phyloP scores from a whole-genome alignment of 2,888 invertebrate genomes.

The Deilephila porcellus region DNA sequence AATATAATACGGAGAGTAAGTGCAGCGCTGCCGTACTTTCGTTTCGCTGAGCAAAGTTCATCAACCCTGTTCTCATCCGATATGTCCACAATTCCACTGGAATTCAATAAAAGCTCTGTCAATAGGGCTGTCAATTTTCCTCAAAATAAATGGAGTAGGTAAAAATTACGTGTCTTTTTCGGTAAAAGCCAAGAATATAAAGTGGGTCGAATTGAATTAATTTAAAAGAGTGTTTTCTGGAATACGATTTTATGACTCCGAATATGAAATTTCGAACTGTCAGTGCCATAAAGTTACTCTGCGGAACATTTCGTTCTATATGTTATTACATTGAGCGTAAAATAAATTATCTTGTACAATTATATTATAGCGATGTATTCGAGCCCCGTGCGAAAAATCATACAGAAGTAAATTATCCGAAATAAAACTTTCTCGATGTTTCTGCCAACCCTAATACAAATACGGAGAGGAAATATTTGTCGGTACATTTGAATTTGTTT shows the following conservation, averaged over 20 bases:
- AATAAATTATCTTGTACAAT: no score
- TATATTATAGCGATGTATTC: no score
- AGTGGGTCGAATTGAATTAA: no score
- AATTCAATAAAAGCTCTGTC: constrained; percentile 15
- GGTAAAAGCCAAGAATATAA: no score
- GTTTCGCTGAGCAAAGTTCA: constrained; percentile 23
- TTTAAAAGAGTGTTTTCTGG: no score
- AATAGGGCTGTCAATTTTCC: constrained; percentile 2
- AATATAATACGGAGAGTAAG: neutral
- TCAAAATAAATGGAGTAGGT: neutral
- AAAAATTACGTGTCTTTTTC: neutral
- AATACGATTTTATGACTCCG: no score
- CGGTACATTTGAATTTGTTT: constrained; percentile 25
- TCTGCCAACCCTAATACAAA: neutral
- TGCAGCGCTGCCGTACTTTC: constrained; percentile 10
- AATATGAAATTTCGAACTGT: no score
- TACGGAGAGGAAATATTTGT: constrained; percentile 13
- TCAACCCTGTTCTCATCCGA: constrained; percentile 13
- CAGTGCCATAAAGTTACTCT: no score
- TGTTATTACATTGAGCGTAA: no score
- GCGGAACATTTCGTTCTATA: no score
- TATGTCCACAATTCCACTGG: constrained; percentile 24
- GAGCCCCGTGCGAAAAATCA: no score
- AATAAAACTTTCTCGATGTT: neutral
- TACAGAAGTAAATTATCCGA: no score